These are phyloP conservation scores for Ceratina calcarata DNA, from an alignment of 1,140 invertebrate species.

Conservation along the genomic window DNA sequence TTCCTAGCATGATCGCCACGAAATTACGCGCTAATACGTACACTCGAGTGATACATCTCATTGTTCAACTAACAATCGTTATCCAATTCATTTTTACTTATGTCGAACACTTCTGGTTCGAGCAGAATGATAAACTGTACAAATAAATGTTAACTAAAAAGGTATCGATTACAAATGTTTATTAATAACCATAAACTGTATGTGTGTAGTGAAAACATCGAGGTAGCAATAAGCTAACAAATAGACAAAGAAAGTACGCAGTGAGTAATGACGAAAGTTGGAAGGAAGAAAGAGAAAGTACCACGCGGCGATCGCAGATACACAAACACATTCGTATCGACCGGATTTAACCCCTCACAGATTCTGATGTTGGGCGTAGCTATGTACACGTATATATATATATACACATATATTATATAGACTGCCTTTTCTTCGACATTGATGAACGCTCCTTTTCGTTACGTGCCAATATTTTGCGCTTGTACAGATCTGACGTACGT, in stretches of 20 bases:
- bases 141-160: no score
- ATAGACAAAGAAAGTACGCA: background rate
- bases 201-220: no score
- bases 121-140: no score
- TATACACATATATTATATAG: background rate
- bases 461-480: background rate
- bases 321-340: background rate
- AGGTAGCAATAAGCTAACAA: no score
- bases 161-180: no score
- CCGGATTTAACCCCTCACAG: constrained; percentile 3
- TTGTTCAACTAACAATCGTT: background rate
- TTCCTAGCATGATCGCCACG: constrained; percentile 30
- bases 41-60: background rate
- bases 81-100: no score
- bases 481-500: background rate
- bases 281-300: constrained; percentile 10
- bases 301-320: background rate
- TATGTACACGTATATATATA: background rate
- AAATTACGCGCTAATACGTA: background rate
- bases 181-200: no score
- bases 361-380: background rate
- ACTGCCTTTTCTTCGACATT: background rate
- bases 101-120: no score
- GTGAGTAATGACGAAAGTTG: background rate
- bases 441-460: background rate